These are phyloP conservation scores for Cryptosula pallasiana DNA, from an alignment of 2,888 invertebrate genomes.

Conservation along the genomic window DNA sequence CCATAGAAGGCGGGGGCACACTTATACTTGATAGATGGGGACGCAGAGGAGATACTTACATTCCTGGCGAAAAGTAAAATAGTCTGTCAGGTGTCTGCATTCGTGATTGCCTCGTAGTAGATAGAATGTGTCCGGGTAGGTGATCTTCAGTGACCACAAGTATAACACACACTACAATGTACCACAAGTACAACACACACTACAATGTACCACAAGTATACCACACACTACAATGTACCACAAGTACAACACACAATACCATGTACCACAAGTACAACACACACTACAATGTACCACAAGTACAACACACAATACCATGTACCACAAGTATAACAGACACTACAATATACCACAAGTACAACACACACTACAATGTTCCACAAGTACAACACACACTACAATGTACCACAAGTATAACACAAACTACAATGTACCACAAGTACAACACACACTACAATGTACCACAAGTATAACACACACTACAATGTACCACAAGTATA, in stretches of 20 bases:
- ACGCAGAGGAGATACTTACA: conserved; percentile 73
- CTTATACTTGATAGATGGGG: too few species aligned
- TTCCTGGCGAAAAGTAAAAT: conserved; percentile 99
- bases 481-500: conserved; percentile 99
- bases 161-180: conserved; percentile 85
- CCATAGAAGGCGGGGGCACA: too few species aligned
- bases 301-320: too few species aligned
- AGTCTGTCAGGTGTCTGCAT: conserved; percentile 99
- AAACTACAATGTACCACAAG: too few species aligned
- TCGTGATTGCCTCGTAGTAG: conserved; percentile 99
- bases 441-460: conserved; percentile 85
- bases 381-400: conserved; percentile 94
- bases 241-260: too few species aligned
- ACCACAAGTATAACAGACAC: conserved; percentile 99
- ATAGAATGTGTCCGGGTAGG: conserved; percentile 94
- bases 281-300: conserved; percentile 64
- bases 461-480: too few species aligned
- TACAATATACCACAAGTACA: conserved; percentile 49
- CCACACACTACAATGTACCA: conserved; percentile 71
- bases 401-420: background rate
- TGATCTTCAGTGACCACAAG: conserved; percentile 98
- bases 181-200: conserved; percentile 86
- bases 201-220: conserved; percentile 86
- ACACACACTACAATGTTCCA: too few species aligned
- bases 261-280: conserved; percentile 99